Base-by-base conservation (phyloP, 2,888 invertebrate species). In the Lacanobia oleracea region DNA sequence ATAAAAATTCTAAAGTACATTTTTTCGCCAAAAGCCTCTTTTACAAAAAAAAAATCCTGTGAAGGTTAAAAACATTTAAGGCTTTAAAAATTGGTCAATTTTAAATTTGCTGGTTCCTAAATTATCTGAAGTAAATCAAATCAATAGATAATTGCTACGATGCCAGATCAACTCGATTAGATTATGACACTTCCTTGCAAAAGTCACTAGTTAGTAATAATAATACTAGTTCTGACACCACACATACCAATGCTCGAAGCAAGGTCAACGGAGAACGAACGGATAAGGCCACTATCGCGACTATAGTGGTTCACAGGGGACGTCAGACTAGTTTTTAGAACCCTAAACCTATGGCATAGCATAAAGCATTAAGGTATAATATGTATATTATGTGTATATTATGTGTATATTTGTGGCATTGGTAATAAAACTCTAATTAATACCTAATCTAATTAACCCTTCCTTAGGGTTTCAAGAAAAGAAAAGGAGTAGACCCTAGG, bases 211-310 rank as follows among this genome's bases (percentile, higher is more conserved):
- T 50, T n/a, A 18, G 23, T 59, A 60, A 27, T 27, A 40, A 77
- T 72, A 78, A 53, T 53, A 72, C 23, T 23, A 73, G 78, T 61
- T 61, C 54, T 33, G n/a, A n/a, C 18, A 48, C 33, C 27, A 57
- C 40, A 60, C 45, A 50, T 43, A 63, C 18, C 60, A 74, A 53
- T 53, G 62, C 37, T 62, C 27, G 18, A 9, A 50, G 21, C 70
- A 79, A 79, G 79, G 79, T 70, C 69, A 56, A 27, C 6, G 2
- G 18, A 75, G 51, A 67, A 16, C 67, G 37, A 53, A 60, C 48
- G 67, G 66, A 79, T n/a, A n/a, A 79, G 79, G 67, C 51, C 78
- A 37, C 27, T 37, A 53, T 50, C 33, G 60, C 60, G 40, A 79
- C 72, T 54, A 14, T 67, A 50, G 27, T 48, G 10, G 21, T 33